These are phyloP conservation scores for Ceyx margarethae DNA, from an alignment of 2,113 vertebrate species.

Conservation along the genomic window DNA sequence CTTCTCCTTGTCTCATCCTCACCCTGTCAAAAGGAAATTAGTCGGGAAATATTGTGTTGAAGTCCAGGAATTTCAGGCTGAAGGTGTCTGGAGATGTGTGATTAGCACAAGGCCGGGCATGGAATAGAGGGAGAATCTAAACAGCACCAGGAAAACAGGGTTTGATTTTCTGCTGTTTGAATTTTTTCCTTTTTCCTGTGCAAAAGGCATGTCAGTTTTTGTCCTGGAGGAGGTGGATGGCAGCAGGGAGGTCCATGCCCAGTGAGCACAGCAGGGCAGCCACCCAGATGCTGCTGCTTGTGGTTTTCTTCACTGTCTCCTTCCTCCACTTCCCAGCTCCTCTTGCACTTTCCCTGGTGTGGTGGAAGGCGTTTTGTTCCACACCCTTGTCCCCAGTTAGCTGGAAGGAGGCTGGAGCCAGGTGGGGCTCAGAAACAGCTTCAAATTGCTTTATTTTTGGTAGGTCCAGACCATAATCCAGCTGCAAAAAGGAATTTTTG, in stretches of 20 bases:
- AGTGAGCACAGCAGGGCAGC: not conserved
- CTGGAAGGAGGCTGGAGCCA: not conserved
- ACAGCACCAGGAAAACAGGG: accelerated
- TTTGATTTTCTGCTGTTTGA: not conserved
- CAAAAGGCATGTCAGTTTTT: not conserved
- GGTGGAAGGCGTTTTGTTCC: not conserved
- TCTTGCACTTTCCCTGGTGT: too few relatives aligned
- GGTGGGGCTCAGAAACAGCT: not conserved
- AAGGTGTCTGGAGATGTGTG: accelerated
- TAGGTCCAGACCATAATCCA: not conserved
- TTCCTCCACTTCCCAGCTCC: not conserved
- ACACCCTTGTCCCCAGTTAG: not conserved
- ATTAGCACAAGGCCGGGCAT: not conserved
- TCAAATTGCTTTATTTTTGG: not conserved
- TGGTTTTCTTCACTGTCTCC: not conserved
- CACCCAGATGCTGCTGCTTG: accelerated
- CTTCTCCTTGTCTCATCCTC: not conserved
- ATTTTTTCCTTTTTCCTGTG: not conserved
- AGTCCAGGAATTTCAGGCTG: accelerated
- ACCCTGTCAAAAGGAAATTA: not conserved
- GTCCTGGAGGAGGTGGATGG: not conserved
- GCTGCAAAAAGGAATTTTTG: not conserved
- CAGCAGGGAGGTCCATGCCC: accelerated
- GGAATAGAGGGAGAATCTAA: not conserved
- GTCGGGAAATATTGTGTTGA: accelerated